Base-by-base conservation (phyloP, 2,113 vertebrate species). In the Cacatua alba region DNA sequence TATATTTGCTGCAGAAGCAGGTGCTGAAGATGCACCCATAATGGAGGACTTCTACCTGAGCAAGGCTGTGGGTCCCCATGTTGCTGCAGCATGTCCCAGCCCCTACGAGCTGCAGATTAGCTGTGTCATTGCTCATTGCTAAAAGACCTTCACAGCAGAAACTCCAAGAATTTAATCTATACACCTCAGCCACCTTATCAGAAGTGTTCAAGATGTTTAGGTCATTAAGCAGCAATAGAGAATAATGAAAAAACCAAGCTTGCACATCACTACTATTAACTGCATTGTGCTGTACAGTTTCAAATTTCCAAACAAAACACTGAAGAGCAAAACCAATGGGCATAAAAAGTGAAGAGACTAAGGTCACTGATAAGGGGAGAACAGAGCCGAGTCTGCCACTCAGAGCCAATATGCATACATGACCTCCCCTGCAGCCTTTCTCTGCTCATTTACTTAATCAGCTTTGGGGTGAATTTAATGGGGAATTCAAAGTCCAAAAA, bases 201-300 rank as follows among this genome's bases (percentile, higher is more conserved):
- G 60, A 95, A 87, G 53, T 19, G n/a, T 68, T 94, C 53, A 83
- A 92, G 55, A 91, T 55, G 82, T 88, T 94, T 92, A 91, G 87
- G 82, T 88, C 92, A 86, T 92, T 95, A 96, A 92, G 55, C 88
- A 90, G 88, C 84, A 86, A 76, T 16, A 82, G 78, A 90, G 55
- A 91, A 68, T 44, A 67, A 90, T 72, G 41, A 86, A 94, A 79
- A 74, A 76, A 35, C 2, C 24, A 75, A 81, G 49, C 48, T 76
- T 48, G 46, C 70, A 52, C 17, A 4, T 70, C 53, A 87, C 57
- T 85, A 33, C 39, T 69, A 21, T 33, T 53, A 77, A 77, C 72
- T 55, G 86, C 89, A 82, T 71, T 10, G 33, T 2, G 2, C 69
- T 37, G 14, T 35, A 29, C 2, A 60, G 64, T 13, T 65, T 72